phyloP scores from a whole-genome alignment of 2,888 invertebrate species.

The Coelinius sp. region DNA sequence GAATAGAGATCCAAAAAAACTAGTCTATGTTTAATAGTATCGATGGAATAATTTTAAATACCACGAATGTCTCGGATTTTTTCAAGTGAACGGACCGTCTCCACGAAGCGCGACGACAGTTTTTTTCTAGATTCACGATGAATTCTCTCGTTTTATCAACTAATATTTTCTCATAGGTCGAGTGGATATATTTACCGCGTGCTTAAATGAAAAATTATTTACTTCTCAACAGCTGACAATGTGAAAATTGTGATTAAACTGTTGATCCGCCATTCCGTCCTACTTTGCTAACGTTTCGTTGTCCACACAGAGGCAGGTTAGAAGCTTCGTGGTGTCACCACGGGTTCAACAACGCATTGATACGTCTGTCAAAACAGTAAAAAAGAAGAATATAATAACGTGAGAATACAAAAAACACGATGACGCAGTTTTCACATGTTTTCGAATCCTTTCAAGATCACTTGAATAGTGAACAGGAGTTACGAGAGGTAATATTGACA shows the following conservation, averaged over 20 bases:
- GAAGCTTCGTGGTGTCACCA: too few relatives aligned
- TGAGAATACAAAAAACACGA: slow-evolving; percentile 35
- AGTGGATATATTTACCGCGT: background rate
- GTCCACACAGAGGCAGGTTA: background rate
- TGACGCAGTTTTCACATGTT: slow-evolving; percentile 74
- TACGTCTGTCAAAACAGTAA: too few relatives aligned
- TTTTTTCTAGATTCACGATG: background rate
- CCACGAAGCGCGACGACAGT: background rate
- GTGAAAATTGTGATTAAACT: background rate
- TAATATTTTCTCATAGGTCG: background rate
- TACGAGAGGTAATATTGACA: slow-evolving; percentile 78
- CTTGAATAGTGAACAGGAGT: slow-evolving; percentile 84
- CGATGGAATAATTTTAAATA: background rate
- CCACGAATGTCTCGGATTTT: background rate
- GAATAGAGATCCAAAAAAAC: background rate
- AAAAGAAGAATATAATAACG: background rate
- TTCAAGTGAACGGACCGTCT: too few relatives aligned
- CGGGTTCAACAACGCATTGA: too few relatives aligned
- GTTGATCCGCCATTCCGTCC: background rate
- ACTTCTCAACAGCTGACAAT: background rate
- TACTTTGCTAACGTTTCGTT: background rate
- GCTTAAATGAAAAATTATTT: background rate
- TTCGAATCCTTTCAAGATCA: slow-evolving; percentile 85
- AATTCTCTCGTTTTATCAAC: background rate
- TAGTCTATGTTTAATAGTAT: background rate